These are phyloP conservation scores for Copidosoma floridanum DNA, from an alignment of 1,140 invertebrate species.

Conservation along the genomic window DNA sequence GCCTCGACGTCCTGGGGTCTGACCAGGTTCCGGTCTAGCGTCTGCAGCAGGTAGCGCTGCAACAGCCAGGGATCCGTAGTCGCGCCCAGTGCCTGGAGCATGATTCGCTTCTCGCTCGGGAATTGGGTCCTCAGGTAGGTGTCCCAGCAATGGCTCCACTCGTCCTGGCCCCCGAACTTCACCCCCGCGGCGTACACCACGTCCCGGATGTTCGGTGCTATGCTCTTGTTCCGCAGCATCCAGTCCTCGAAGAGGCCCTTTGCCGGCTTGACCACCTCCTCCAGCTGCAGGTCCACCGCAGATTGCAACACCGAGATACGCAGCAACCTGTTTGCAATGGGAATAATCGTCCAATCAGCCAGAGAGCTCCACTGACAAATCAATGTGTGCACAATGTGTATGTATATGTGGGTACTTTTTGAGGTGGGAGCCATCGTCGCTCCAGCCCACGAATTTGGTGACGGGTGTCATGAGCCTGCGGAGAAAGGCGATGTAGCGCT, in stretches of 20 bases:
- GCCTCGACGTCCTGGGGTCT: constrained; percentile 69
- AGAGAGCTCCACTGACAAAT: no score
- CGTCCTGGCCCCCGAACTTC: constrained; percentile 65
- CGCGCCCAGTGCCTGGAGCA: constrained; percentile 69
- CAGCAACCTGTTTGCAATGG: constrained; percentile 62
- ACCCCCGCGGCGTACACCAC: constrained; percentile 74
- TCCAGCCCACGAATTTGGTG: constrained; percentile 65
- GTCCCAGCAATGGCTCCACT: constrained; percentile 76
- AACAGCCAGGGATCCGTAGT: constrained; percentile 73
- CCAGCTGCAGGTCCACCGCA: constrained; percentile 64
- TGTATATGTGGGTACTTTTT: constrained; percentile 65
- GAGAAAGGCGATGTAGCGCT: constrained; percentile 65
- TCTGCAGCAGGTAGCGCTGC: constrained; percentile 66
- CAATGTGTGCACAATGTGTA: constrained; percentile 3
- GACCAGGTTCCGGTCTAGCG: constrained; percentile 66
- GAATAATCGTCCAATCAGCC: no score
- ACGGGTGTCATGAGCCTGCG: constrained; percentile 63
- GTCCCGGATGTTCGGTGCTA: constrained; percentile 70
- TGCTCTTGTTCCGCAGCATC: constrained; percentile 61
- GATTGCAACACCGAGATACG: constrained; percentile 61
- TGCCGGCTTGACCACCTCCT: constrained; percentile 64
- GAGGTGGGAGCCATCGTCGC: constrained; percentile 66
- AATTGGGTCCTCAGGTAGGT: constrained; percentile 67
- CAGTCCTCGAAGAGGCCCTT: constrained; percentile 65
- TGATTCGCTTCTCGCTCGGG: constrained; percentile 66